Evolutionary conservation across 2,797 vertebrate genomes (phyloP).

Genomic region (Heterohyrax brucei): DNA sequence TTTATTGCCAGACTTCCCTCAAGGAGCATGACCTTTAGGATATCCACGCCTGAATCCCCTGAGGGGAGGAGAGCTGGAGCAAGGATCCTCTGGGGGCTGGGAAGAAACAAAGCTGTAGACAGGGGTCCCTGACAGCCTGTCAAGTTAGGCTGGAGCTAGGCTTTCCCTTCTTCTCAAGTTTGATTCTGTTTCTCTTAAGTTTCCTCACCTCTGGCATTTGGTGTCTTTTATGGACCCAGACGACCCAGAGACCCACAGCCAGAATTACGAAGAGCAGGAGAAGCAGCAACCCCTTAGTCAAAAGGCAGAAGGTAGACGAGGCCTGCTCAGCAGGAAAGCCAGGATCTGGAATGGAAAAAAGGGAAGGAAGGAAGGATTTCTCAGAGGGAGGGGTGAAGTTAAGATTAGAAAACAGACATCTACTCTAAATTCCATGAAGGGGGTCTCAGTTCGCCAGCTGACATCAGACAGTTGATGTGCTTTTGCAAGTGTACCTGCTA

Average conservation of each 20-base stretch:
- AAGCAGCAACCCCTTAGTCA: constrained; percentile 64
- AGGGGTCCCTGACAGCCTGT: not conserved
- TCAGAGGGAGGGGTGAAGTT: not conserved
- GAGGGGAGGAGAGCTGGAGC: not conserved
- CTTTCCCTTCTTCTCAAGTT: constrained; percentile 26
- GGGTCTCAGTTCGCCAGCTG: not conserved
- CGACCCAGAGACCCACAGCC: not conserved
- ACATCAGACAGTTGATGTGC: not conserved
- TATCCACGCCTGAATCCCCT: not conserved
- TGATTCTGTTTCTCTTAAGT: constrained; percentile 66
- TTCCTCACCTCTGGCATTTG: not conserved
- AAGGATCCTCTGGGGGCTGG: not conserved
- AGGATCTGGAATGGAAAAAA: constrained; percentile 55
- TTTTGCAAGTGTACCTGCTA: not conserved
- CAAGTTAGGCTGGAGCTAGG: not conserved
- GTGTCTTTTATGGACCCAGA: not conserved
- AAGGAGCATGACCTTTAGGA: not conserved
- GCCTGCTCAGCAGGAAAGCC: not conserved
- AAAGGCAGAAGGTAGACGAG: constrained; percentile 33
- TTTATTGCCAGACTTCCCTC: constrained; percentile 63
- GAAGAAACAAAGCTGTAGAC: not conserved
- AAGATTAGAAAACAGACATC: not conserved
- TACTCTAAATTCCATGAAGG: not conserved
- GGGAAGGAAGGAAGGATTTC: not conserved
- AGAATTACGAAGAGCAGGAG: constrained; percentile 64